Evolutionary conservation across 1,140 invertebrate species (phyloP), one percentile per base, ranked within the genome.

Genomic region (Lordiphosa clarofinis): DNA sequence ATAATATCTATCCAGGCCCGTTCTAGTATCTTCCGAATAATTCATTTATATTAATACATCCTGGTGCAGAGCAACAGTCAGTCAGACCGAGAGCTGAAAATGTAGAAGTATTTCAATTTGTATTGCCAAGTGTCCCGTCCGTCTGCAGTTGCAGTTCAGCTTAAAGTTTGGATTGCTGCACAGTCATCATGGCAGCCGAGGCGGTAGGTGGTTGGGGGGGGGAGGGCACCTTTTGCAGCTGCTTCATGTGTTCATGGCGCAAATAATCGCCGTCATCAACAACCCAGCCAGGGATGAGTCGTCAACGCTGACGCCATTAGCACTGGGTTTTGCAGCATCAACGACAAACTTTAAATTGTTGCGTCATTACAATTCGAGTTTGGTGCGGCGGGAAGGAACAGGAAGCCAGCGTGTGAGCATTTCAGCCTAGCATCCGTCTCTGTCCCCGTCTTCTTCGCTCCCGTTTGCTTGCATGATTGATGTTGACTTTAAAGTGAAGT

Each of bases 341-440:
- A 81, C 76, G 76, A 82, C 78, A 81, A 81, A 81, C 76, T 81
- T 81, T 81, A 81, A 81, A 81, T 81, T 81, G 76, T 81, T 82
- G 76, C 79, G 76, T 81, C 76, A 81, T 81, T 81, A 81, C 76
- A 75, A 81, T 81, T 75, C 76, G 63, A 81, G 76, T 64, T 76
- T 24, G 52, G 19, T 31, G n/a, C 37, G 12, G 21, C 37, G 43
- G 21, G 24, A 31, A 33, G 36, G 12, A 28, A 5, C 62, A 67
- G 64, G 63, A 67, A 67, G 63, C 55, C 55, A 46, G 54, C 54
- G 35, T 67, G 36, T 38, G 44, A 38, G 31, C 36, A 67, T 52
- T 57, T 47, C 63, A 66, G 64, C 64, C 63, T 59, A 64, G 61
- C 59, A 35, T 49, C 31, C 47, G 47, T 49, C 47, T 49, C 33